These are phyloP conservation scores for Pardalotus punctatus DNA, from an alignment of 2,113 vertebrate species.

Conservation along the genomic window DNA sequence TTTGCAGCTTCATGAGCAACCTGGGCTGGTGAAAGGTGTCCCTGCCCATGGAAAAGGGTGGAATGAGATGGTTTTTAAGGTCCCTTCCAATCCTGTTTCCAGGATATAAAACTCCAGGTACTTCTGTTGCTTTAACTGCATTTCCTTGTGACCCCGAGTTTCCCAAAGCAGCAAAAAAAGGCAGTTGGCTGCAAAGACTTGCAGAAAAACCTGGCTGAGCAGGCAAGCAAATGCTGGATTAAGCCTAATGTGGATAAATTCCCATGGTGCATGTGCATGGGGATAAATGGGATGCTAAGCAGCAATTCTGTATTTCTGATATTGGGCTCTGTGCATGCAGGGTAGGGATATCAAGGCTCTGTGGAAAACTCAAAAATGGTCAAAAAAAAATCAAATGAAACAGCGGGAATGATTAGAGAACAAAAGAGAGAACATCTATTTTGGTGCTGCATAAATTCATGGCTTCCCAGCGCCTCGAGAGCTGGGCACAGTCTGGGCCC, in stretches of 20 bases:
- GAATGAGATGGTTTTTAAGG: neutral
- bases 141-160: neutral
- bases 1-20: neutral
- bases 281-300: neutral
- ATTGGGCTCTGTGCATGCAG: neutral
- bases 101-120: neutral
- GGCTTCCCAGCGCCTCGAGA: neutral
- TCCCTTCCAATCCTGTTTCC: neutral
- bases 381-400: neutral
- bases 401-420: neutral
- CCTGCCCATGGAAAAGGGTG: neutral
- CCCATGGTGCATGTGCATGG: neutral
- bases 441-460: neutral
- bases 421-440: neutral
- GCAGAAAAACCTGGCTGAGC: neutral
- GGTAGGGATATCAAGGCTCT: neutral
- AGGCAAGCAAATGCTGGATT: neutral
- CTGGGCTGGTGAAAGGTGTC: neutral
- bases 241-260: neutral
- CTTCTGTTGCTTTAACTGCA: neutral
- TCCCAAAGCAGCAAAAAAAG: neutral
- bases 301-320: neutral
- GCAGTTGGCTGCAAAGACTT: neutral
- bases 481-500: neutral
- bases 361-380: neutral